Evolutionary conservation across 2,888 invertebrate species (phyloP), one percentile per base, ranked within the genome.

Genomic region (Brenthis hecate): DNA sequence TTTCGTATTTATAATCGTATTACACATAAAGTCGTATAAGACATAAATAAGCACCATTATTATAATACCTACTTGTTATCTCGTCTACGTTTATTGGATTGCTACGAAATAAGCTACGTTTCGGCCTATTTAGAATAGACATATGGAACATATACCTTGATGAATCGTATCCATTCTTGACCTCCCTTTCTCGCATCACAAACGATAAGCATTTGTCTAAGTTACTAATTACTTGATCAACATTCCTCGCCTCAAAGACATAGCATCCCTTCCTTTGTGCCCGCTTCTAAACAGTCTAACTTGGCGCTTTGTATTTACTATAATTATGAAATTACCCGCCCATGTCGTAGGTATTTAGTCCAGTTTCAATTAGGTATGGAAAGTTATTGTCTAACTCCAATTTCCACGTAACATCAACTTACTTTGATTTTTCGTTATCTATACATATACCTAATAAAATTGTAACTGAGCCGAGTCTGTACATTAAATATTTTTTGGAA

Each of bases 141-240:
- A 14, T 13, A 13, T n/a, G 51, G 13, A 51, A 51, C 13, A 13
- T 50, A 16, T 51, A 58, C 16, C 23, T 19, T 47, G 19, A 36
- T 32, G 1, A 19, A n/a, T 19, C 51, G 13, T 13, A 11, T 43
- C 23, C 51, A 13, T 53, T 1, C 57, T 23, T 60, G 48, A 51
- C 63, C 56, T 62, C 51, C 23, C 56, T 47, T 51, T 48, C 47
- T 0, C 53, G 56, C 56, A 67, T 65, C 66, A 55, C 69, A 71
- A 70, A 76, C 71, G 71, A 72, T 66, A 72, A 76, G 73, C 77
- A 78, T 80, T 82, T 83, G 81, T 79, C 83, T 82, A 85, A 88
- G 80, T 86, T 87, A 85, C 85, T 89, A 89, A 91, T 90, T 89
- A 90, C 87, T 86, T 86, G 84, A 86, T 85, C 84, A 86, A 89